phyloP scores from a whole-genome alignment of 2,888 invertebrate genomes.

The Thera obeliscata region DNA sequence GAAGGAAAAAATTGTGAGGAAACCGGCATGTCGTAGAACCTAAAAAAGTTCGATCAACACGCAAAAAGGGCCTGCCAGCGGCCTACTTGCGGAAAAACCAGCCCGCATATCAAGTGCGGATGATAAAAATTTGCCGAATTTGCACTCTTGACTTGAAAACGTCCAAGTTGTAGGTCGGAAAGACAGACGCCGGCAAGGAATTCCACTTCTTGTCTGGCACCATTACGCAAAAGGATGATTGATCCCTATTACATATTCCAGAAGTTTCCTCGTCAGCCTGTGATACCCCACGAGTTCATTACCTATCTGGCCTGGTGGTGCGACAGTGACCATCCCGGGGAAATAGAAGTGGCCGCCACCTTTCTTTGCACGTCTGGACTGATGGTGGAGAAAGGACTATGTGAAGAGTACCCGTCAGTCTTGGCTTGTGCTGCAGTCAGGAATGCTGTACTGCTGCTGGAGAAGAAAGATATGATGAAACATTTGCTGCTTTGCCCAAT shows the following conservation, averaged over 20 bases:
- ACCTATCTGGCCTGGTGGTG: slow-evolving; percentile 67
- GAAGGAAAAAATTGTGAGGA: too few relatives aligned
- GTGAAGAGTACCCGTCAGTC: slow-evolving; percentile 63
- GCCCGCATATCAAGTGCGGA: too few relatives aligned
- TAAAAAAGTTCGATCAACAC: too few relatives aligned
- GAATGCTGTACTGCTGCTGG: slow-evolving; percentile 60
- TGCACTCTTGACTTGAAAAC: too few relatives aligned
- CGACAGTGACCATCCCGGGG: slow-evolving; percentile 50
- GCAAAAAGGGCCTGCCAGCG: too few relatives aligned
- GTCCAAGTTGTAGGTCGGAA: too few relatives aligned
- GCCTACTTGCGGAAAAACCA: too few relatives aligned
- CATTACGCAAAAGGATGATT: too few relatives aligned
- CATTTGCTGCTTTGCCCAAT: slow-evolving; percentile 51
- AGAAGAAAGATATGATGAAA: slow-evolving; percentile 49
- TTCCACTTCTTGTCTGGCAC: too few relatives aligned
- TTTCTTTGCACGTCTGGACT: slow-evolving; percentile 66
- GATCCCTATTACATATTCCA: slow-evolving; percentile 37
- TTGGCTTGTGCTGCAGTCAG: slow-evolving; percentile 63
- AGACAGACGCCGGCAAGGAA: too few relatives aligned
- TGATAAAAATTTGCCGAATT: too few relatives aligned
- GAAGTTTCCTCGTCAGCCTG: slow-evolving; percentile 65
- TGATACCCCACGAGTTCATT: slow-evolving; percentile 69
- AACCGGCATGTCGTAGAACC: too few relatives aligned
- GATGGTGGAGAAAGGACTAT: slow-evolving; percentile 59
- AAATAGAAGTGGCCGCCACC: slow-evolving; percentile 66